Evolutionary conservation across 2,888 invertebrate species (phyloP).

Genomic region (Amiota communis): DNA sequence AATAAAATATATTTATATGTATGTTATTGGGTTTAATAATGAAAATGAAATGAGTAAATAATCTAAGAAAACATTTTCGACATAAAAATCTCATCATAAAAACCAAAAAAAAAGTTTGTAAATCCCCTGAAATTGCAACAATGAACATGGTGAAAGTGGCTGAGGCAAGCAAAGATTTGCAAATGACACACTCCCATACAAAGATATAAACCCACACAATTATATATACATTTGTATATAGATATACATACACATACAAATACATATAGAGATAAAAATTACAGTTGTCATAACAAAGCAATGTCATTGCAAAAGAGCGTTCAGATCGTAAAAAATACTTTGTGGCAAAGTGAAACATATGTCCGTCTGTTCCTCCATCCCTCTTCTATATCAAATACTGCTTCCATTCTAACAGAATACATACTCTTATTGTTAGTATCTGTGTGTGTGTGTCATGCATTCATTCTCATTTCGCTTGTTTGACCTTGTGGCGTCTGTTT

Average conservation of each 20-base stretch:
- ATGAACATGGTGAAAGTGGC: too few relatives aligned
- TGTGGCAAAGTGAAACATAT: constrained; percentile 38
- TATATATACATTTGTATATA: neutral
- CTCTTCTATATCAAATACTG: too few relatives aligned
- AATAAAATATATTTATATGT: too few relatives aligned
- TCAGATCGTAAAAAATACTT: constrained; percentile 44
- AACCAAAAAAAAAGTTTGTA: too few relatives aligned
- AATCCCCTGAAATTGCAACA: too few relatives aligned
- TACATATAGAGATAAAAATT: neutral
- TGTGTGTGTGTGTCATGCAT: neutral
- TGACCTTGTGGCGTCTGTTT: neutral
- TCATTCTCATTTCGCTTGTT: neutral
- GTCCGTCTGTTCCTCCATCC: constrained; percentile 10
- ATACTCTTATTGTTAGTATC: neutral
- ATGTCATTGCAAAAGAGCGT: constrained; percentile 42
- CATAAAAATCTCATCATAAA: too few relatives aligned
- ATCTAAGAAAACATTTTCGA: too few relatives aligned
- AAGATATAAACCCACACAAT: neutral
- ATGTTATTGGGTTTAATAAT: too few relatives aligned
- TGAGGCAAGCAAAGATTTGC: too few relatives aligned
- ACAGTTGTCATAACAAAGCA: constrained; percentile 31
- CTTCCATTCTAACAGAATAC: neutral
- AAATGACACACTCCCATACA: too few relatives aligned
- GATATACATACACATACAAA: neutral
- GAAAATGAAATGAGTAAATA: too few relatives aligned